Base-by-base conservation (phyloP, 23 tunicate species). In the Botrylloides violaceus region DNA sequence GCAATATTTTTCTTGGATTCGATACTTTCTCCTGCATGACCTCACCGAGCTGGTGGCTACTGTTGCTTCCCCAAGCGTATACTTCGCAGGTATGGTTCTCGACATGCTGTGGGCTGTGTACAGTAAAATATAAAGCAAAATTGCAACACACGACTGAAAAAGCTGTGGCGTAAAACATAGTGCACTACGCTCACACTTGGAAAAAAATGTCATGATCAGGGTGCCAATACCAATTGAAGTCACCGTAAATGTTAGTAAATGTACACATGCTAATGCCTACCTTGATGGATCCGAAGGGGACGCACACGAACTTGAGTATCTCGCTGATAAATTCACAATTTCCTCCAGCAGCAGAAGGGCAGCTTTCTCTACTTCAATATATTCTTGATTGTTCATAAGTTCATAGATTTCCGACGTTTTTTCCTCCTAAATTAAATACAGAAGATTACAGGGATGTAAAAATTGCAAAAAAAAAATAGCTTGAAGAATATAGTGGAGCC, bases 11-110 rank as follows among this genome's bases (percentile, higher is more conserved):
- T 49, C 79, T 90, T 0, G 97, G 90, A 6, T 56, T 56, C 36
- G 83, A 33, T 19, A 90, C 75, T 75, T 90, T 90, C 21, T 95
- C 99, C 9, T 80, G 71, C 33, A 81, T 85, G 26, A 68, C 74
- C 43, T 95, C 99, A 26, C 94, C 95, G 32, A 95, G 83, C 48
- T 95, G 99, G 71, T 95, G 99, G 38, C 92, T 82, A 65, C 86
- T 78, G 77, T 95, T 95, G 57, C 96, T 86, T 24, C 99, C 99
- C 99, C 99, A 95, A 4, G 92, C 95, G 73, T 56, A 95, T 3
- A 83, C 99, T 3, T 83, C 96, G 70, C 85, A 79, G 47, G 26
- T 74, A 28, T 43, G 26, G 9, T 43, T 15, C 15, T 43, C 53
- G 53, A 9, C 53, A 9, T 9, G 53, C 15, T 43, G 9, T 15